Evolutionary conservation across 1,140 invertebrate genomes (phyloP).

Genomic region (Thalassaphorura encarpata): DNA sequence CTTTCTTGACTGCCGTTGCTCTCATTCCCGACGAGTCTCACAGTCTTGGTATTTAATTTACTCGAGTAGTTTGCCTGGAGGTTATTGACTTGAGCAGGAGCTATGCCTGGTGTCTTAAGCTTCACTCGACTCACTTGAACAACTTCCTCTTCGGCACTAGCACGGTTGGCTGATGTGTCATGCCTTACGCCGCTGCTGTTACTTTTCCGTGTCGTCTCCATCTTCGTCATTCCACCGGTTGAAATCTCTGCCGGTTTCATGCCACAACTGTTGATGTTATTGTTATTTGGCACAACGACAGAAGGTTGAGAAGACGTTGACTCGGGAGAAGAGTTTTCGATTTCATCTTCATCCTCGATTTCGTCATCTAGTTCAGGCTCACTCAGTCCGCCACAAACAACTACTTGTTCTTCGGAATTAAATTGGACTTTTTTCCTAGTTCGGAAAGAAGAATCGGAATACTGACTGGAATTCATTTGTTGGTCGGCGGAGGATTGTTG

Average conservation of each 20-base stretch:
- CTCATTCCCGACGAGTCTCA: too few relatives aligned
- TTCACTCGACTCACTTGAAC: too few relatives aligned
- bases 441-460: neutral
- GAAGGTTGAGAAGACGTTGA: neutral
- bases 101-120: too few relatives aligned
- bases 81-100: too few relatives aligned
- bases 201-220: neutral
- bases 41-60: too few relatives aligned
- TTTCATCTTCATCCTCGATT: neutral
- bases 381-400: constrained; percentile 21
- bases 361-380: neutral
- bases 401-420: constrained; percentile 15
- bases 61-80: too few relatives aligned
- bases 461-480: neutral
- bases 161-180: neutral
- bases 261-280: too few relatives aligned
- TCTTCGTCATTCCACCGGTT: constrained; percentile 10
- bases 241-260: too few relatives aligned
- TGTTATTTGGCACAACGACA: too few relatives aligned
- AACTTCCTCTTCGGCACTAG: neutral
- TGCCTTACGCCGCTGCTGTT: too few relatives aligned
- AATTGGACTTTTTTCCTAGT: constrained; percentile 31
- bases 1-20: too few relatives aligned
- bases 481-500: neutral
- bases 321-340: neutral